These are phyloP conservation scores for Falco columbarius DNA, from an alignment of 2,797 vertebrate species.

Conservation along the genomic window DNA sequence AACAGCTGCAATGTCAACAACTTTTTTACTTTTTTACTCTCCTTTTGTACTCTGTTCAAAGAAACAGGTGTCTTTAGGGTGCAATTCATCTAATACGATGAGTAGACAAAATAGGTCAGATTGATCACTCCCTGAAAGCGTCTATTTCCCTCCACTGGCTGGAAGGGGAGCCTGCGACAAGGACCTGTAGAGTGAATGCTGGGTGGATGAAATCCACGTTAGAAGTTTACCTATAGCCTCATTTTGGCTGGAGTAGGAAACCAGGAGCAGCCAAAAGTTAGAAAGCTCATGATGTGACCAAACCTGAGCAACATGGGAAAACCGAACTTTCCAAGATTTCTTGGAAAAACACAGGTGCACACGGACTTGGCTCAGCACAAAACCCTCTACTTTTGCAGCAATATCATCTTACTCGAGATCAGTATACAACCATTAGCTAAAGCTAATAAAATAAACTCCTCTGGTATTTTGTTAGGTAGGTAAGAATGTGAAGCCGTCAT, in stretches of 20 bases:
- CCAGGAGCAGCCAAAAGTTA: neutral
- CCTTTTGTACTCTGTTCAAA: neutral
- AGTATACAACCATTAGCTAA: neutral
- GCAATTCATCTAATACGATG: neutral
- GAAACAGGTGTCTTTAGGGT: neutral
- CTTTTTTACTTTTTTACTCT: neutral
- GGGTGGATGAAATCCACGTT: neutral
- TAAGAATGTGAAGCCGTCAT: neutral
- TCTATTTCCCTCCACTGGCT: neutral
- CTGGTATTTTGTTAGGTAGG: neutral
- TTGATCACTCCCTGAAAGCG: neutral
- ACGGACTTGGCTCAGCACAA: neutral
- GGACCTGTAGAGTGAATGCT: neutral
- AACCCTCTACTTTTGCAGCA: neutral
- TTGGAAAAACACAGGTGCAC: neutral
- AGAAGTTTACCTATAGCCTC: neutral
- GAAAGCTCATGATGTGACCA: neutral
- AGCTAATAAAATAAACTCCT: slow-evolving; percentile 18
- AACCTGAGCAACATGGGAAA: neutral
- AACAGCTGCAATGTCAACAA: neutral
- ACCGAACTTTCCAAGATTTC: neutral
- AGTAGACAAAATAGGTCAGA: neutral
- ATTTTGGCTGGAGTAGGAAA: neutral
- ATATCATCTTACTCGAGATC: neutral
- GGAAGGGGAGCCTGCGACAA: neutral